Evolutionary conservation across 2,113 vertebrate species (phyloP), one percentile per base, ranked within the genome.

Genomic region (Lipophrys pholis): DNA sequence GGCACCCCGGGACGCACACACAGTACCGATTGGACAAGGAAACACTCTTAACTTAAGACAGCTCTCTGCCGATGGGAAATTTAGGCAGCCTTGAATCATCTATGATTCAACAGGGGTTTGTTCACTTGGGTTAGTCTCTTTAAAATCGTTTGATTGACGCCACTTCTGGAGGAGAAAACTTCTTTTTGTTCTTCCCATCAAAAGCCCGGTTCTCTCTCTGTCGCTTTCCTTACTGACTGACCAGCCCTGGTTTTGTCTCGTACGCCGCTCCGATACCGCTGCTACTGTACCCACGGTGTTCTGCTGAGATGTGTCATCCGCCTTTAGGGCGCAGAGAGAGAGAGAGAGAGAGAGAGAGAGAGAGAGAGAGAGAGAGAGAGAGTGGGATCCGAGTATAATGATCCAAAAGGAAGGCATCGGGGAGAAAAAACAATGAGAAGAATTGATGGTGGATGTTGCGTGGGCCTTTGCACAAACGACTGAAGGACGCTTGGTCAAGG

Each of bases 341-440:
- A 76, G 21, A 30, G 2, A 4, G 21, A 30, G 21, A 2, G 21
- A 30, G 21, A 4, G 21, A 30, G 21, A 2, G 21, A 30, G 21
- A 2, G 21, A 30, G 21, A 4, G 21, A 30, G 21, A 2, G 21
- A 30, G n/a, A n/a, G n/a, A n/a, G n/a, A n/a, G n/a, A n/a, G n/a
- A n/a, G 82, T 75, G 71, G 69, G 79, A 79, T 86, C 85, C 68
- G 2, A 78, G 82, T 78, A 69, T 36, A 71, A 70, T 42, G 69
- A 69, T 73, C 71, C 70, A 38, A 67, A 71, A 73, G 54, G 76
- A 53, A 73, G 16, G 69, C 65, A 73, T 75, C 58, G 59, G 48
- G 60, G 21, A 70, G 35, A n/a, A 11, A 49, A 52, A 66, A 80
- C 57, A 74, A 83, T 51, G 63, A 74, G 59, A 65, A 84, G 64